Evolutionary conservation across 2,797 vertebrate genomes (phyloP).

Genomic region (Dipus sagitta): DNA sequence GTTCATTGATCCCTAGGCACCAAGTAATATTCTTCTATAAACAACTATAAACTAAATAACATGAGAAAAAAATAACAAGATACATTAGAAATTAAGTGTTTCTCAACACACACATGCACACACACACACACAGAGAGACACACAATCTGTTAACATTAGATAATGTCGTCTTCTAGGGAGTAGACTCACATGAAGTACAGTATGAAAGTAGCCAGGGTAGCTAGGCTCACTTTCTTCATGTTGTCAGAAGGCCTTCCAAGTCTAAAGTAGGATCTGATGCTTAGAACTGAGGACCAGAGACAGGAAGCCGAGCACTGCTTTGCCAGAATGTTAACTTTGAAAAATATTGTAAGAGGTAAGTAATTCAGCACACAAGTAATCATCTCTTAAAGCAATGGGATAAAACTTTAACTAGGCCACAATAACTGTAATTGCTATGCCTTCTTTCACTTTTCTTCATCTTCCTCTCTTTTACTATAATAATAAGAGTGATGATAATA

Average conservation of each 20-base stretch:
- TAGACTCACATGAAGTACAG: neutral
- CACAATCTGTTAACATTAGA: neutral
- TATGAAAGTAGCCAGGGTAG: neutral
- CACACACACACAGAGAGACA: too few relatives aligned
- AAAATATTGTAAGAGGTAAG: neutral
- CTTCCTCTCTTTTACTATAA: neutral
- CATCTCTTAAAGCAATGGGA: neutral
- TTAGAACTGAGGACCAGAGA: neutral
- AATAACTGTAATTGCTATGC: neutral
- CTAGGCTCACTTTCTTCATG: neutral
- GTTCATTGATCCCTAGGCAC: neutral
- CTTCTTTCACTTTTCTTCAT: neutral
- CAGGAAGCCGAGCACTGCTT: neutral
- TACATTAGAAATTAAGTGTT: neutral
- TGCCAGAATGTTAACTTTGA: neutral
- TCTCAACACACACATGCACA: neutral
- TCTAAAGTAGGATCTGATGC: neutral
- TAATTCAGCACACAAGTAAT: neutral
- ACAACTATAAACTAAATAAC: conserved; percentile 17
- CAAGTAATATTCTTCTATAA: conserved; percentile 8
- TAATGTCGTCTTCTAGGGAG: conserved; percentile 16
- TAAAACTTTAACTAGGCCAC: neutral
- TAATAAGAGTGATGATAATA: neutral
- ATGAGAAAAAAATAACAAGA: conserved; percentile 7
- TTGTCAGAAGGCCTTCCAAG: neutral